Evolutionary conservation across 2,113 vertebrate genomes (phyloP).

Genomic region (Scophthalmus maximus): DNA sequence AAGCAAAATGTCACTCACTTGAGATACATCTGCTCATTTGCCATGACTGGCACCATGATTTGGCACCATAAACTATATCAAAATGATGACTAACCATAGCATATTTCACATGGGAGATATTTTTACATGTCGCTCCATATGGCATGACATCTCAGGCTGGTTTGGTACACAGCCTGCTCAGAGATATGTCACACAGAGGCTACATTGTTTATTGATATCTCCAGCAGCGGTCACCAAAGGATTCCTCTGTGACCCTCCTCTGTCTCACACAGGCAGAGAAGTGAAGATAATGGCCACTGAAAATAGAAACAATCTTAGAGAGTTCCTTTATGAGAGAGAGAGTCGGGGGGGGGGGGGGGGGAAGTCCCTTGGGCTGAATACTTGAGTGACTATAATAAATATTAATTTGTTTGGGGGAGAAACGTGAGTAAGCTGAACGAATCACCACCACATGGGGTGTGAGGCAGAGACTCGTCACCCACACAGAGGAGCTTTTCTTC

Average conservation of each 20-base stretch:
- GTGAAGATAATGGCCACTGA: conserved; percentile 67
- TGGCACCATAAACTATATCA: not conserved
- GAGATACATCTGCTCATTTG: not conserved
- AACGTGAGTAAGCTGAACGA: conserved; percentile 69
- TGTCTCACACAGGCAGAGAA: conserved; percentile 57
- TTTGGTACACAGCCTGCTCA: conserved; percentile 19
- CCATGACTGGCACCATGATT: not conserved
- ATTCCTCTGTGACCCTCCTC: conserved; percentile 54
- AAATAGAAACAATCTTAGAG: conserved; percentile 71
- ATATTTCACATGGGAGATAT: conserved; percentile 12
- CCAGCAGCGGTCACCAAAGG: conserved; percentile 50
- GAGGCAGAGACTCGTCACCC: conserved; percentile 64
- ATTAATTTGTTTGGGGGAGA: conserved; percentile 69
- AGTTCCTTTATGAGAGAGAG: conserved; percentile 55
- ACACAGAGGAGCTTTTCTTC: conserved; percentile 45
- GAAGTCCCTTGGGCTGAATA: conserved; percentile 51
- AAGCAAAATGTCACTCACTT: no score
- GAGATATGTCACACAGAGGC: conserved; percentile 57
- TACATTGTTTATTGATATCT: conserved; percentile 63
- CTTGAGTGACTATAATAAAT: conserved; percentile 68
- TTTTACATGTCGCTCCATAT: conserved; percentile 9
- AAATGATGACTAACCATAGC: not conserved
- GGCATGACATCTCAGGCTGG: conserved; percentile 3
- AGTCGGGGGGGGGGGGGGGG: no score
- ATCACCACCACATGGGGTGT: conserved; percentile 66